Evolutionary conservation across 2,888 invertebrate species (phyloP).

Genomic region (Margaritifera margaritifera): DNA sequence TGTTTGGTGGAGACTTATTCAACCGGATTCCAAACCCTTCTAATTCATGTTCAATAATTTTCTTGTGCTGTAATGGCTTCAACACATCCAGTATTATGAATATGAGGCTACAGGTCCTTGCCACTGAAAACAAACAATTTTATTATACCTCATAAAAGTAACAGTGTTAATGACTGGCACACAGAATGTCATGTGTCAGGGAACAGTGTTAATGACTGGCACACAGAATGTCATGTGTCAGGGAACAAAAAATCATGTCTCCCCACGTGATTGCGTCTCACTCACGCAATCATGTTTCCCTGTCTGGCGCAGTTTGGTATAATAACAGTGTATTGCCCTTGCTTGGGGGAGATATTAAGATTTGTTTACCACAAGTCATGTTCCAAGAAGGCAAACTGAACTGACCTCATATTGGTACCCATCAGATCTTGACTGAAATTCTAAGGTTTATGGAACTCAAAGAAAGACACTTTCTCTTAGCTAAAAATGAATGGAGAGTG

Average conservation of each 20-base stretch:
- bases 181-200: neutral
- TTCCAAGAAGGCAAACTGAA: no score
- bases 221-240: neutral
- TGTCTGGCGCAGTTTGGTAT: no score
- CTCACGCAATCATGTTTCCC: no score
- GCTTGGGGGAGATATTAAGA: no score
- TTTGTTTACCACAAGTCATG: no score
- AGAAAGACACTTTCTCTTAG: no score
- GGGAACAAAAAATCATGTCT: neutral
- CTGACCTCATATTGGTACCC: no score
- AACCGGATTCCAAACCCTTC: conserved; percentile 97
- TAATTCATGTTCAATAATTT: conserved; percentile 95
- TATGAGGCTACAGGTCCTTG: conserved; percentile 96
- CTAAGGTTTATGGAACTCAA: no score
- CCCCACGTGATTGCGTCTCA: neutral
- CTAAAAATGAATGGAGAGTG: no score
- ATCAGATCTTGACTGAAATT: no score
- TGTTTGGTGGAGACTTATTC: conserved; percentile 98
- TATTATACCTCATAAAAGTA: neutral
- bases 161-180: neutral
- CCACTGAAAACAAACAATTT: conserved; percentile 78
- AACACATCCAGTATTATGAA: conserved; percentile 98
- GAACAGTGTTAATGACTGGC: neutral
- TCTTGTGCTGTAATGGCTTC: conserved; percentile 97
- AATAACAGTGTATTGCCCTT: no score